These are phyloP conservation scores for Butorides virescens DNA, from an alignment of 2,113 vertebrate genomes.

Conservation along the genomic window DNA sequence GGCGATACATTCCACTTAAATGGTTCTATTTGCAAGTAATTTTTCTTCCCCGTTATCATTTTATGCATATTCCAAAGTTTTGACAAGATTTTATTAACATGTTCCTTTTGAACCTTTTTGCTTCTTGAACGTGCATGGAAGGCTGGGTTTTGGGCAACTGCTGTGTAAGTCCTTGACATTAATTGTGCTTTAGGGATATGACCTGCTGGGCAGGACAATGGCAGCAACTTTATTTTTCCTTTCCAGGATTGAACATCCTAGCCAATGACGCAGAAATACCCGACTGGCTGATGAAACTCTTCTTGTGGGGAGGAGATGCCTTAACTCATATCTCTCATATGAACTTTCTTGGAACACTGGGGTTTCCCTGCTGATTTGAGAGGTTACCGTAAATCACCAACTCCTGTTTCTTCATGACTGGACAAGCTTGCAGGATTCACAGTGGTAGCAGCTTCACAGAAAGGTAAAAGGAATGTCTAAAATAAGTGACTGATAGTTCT, in stretches of 20 bases:
- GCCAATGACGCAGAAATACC: constrained; percentile 10
- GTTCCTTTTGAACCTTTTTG: constrained; percentile 24
- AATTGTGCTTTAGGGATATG: constrained; percentile 72
- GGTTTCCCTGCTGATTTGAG: constrained; percentile 29
- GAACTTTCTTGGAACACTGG: constrained; percentile 11
- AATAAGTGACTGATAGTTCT: background rate
- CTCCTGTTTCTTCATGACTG: background rate
- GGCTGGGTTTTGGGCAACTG: background rate
- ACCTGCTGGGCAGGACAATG: constrained; percentile 73
- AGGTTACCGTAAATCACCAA: background rate
- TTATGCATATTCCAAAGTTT: constrained; percentile 15
- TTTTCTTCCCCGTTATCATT: constrained; percentile 46
- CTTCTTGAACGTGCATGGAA: background rate
- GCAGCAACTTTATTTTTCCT: constrained; percentile 72
- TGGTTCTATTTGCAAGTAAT: background rate
- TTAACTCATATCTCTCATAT: constrained; percentile 27
- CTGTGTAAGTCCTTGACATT: constrained; percentile 74
- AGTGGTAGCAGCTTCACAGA: background rate
- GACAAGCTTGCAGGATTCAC: background rate
- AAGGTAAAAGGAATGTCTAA: background rate
- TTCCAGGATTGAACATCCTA: constrained; percentile 34
- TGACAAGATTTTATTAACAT: constrained; percentile 53
- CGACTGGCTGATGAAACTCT: constrained; percentile 6
- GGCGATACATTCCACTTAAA: background rate
- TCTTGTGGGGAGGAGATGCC: constrained; percentile 19